Conservation (phyloP, 2,113 vertebrate genomes). For the Ictalurus furcatus region DNA sequence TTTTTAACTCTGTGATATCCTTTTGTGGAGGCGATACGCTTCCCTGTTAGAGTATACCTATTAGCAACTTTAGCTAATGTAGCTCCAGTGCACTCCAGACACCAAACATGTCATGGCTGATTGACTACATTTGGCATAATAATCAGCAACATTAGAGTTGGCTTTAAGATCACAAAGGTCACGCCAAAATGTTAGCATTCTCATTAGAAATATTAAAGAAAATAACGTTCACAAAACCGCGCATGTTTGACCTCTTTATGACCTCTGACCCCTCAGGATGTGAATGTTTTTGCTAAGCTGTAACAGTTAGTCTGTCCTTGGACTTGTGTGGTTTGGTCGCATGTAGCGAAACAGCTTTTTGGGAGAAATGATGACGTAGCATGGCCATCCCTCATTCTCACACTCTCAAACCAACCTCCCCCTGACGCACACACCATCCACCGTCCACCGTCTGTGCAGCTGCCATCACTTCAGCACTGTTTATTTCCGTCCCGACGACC, state of each 20-base stretch:
- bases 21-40: background rate
- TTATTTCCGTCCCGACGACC: conserved; percentile 48
- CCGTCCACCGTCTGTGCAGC: conserved; percentile 15
- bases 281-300: background rate
- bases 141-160: background rate
- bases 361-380: background rate
- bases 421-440: conserved; percentile 15
- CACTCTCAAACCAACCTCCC: background rate
- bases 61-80: background rate
- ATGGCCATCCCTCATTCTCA: conserved; percentile 1
- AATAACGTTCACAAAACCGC: background rate
- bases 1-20: background rate
- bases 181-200: background rate
- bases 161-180: background rate
- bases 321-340: conserved; percentile 18
- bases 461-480: conserved; percentile 42
- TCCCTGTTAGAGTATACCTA: background rate
- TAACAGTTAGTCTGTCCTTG: conserved; percentile 62
- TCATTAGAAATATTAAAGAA: background rate
- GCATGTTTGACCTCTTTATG: background rate
- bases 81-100: background rate
- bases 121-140: background rate
- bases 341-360: background rate
- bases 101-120: background rate
- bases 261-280: background rate